Conservation (phyloP, 2,888 invertebrate genomes). For the Lydus trimaculatus region DNA sequence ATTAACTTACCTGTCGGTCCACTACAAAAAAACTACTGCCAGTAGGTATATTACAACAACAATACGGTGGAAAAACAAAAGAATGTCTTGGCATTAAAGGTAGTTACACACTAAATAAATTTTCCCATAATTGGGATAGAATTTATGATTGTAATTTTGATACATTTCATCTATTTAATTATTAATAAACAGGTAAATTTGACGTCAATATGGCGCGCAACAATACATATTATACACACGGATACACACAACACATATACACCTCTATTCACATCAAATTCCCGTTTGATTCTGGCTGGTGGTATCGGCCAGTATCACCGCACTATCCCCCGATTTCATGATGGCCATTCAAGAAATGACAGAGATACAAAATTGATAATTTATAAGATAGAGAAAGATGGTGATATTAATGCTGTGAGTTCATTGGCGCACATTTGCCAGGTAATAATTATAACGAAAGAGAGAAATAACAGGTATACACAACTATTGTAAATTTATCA, state of each 20-base stretch:
- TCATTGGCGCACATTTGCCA: constrained; percentile 6
- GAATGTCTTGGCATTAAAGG: background rate
- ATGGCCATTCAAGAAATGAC: background rate
- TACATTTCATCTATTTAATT: background rate
- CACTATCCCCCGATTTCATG: background rate
- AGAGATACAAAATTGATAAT: background rate
- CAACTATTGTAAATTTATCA: background rate
- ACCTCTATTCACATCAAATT: background rate
- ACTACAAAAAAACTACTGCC: background rate
- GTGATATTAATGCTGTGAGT: background rate
- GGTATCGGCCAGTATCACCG: background rate
- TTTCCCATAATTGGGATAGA: background rate
- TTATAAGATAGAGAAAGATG: background rate
- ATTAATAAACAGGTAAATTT: background rate
- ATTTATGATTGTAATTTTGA: background rate
- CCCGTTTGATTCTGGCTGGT: constrained; percentile 9
- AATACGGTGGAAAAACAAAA: constrained; percentile 1
- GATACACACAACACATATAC: background rate
- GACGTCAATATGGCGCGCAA: constrained; percentile 3
- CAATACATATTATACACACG: background rate
- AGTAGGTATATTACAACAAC: background rate
- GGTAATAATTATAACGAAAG: background rate
- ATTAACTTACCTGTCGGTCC: background rate
- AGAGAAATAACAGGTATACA: background rate
- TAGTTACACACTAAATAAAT: background rate